Evolutionary conservation across 2,113 vertebrate species (phyloP), one percentile per base, ranked within the genome.

Genomic region (Myocastor coypus): DNA sequence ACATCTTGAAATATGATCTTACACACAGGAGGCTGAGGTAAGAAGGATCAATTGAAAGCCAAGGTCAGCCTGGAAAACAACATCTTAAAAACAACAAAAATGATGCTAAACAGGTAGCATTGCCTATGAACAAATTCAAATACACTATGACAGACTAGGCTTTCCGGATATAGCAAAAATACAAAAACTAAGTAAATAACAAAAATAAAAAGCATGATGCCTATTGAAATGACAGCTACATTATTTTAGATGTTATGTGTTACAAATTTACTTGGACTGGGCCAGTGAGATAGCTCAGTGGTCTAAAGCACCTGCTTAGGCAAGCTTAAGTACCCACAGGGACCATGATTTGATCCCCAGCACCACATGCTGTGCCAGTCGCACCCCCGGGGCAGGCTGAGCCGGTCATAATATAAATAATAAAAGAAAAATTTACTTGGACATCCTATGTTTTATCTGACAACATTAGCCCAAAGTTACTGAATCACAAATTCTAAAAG

Each of bases 171-270:
- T 14, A 57, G 19, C 83, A 91, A 61, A 59, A 80, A 37, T 34
- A 16, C 19, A 37, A 26, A 40, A 12, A 73, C 26, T 57, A 57
- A 57, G 12, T 52, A 52, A 52, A 52, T 52, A 52, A 57, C 16
- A 42, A 46, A 46, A 17, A 20, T 17, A 19, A 28, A 42, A 28
- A 2, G 26, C 42, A 77, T 46, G 26, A 57, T n/a, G 24, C 59
- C 24, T n/a, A 57, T 59, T 40, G 34, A 59, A 87, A 87, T 81
- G 77, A 92, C 40, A 84, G 83, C 75, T 73, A 84, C n/a, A n/a
- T n/a, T n/a, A 14, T 83, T 83, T 34, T 28, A 83, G 66, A 92
- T 46, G 59, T 5, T 61, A 9, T 40, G 59, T 14, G 24, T 83
- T 13, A 50, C 1, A 63, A 77, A 30, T 77, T 77, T 14, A 87